Percentiles rank a stretch among this genome's conserved stretches.
Conservation (phyloP, 2,797 vertebrate species). For the Microctenopoma stevenorrisi region DNA sequence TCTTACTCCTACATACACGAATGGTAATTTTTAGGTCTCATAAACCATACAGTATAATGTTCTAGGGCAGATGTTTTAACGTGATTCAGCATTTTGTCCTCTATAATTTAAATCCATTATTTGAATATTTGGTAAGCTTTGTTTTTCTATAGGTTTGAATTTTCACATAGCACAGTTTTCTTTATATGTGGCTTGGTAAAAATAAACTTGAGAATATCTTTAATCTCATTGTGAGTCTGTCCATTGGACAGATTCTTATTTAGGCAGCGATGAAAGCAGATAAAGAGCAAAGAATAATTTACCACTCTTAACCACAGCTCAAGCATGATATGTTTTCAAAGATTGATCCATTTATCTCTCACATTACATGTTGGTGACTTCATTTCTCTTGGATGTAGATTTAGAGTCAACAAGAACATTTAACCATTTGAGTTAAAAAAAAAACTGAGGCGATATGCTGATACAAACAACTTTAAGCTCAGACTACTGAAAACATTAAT, state of each 20-base stretch:
- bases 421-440: not conserved
- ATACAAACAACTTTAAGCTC: not conserved
- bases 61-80: too few relatives aligned
- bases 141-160: not conserved
- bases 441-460: too few relatives aligned
- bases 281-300: conserved; percentile 32
- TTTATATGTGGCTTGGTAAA: not conserved
- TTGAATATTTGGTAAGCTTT: not conserved
- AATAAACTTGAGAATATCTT: not conserved
- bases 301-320: conserved; percentile 32
- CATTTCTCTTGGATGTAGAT: not conserved
- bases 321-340: conserved; percentile 33
- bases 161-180: not conserved
- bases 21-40: conserved; percentile 23
- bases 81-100: not conserved
- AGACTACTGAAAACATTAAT: conserved; percentile 7
- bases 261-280: conserved; percentile 21
- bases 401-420: conserved; percentile 1
- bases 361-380: not conserved
- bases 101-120: not conserved
- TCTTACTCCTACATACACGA: conserved; percentile 1
- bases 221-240: conserved; percentile 15
- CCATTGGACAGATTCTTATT: conserved; percentile 41
- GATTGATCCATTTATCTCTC: conserved; percentile 29
- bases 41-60: too few relatives aligned